phyloP scores from a whole-genome alignment of 2,888 invertebrate species.

The Ceraclea dissimilis region DNA sequence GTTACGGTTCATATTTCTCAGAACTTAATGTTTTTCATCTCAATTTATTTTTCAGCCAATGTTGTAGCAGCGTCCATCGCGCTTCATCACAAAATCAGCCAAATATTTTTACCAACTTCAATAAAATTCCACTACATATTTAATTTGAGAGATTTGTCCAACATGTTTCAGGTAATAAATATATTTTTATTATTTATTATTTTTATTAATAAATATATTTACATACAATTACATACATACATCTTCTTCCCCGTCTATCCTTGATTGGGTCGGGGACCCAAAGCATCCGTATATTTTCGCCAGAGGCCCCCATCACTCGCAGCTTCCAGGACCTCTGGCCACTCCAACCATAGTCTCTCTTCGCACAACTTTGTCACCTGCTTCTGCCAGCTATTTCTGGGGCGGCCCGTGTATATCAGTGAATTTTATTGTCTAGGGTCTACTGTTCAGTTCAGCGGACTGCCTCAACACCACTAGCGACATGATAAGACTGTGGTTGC shows the following conservation, averaged over 20 bases:
- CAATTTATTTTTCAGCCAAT: conserved; percentile 40
- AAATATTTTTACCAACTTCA: conserved; percentile 89
- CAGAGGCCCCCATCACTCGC: too few relatives aligned
- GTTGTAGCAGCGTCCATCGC: conserved; percentile 77
- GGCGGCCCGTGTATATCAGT: too few relatives aligned
- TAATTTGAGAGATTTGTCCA: conserved; percentile 89
- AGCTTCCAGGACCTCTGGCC: too few relatives aligned
- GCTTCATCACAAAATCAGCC: conserved; percentile 77
- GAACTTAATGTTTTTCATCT: neutral
- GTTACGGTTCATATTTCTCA: neutral
- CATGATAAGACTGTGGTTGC: conserved; percentile 84
- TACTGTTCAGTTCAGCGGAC: conserved; percentile 84
- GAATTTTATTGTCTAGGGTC: conserved; percentile 57
- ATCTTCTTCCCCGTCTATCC: too few relatives aligned
- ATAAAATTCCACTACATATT: conserved; percentile 96
- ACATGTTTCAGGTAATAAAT: conserved; percentile 76
- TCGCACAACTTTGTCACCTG: too few relatives aligned
- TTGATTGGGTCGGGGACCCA: too few relatives aligned
- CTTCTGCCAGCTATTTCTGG: too few relatives aligned
- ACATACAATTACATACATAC: too few relatives aligned
- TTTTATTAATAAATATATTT: too few relatives aligned
- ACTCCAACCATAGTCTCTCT: too few relatives aligned
- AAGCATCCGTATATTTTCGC: too few relatives aligned
- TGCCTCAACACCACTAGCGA: conserved; percentile 74
- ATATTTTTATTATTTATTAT: conserved; percentile 4